Evolutionary conservation across 2,888 invertebrate genomes (phyloP), one percentile per base, ranked within the genome.

Genomic region (Phyllotreta striolata): DNA sequence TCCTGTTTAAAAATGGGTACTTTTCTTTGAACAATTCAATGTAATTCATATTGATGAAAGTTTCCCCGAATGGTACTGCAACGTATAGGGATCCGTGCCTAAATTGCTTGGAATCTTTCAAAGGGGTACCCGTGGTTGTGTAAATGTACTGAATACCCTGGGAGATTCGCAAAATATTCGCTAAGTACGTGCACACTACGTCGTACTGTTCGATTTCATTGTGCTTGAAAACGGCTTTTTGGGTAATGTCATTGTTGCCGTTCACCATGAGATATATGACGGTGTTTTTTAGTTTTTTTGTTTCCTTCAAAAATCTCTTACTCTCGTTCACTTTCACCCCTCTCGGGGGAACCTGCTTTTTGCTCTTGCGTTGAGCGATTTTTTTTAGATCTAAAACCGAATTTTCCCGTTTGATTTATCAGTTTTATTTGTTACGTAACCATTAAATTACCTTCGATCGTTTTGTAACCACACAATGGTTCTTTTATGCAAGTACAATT

Each of bases 381-480:
- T 24, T 24, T 24, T 24, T 24, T 24, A 24, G 24, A 24, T 24
- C 24, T 24, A 24, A 24, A 24, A 24, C 24, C 24, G 4, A 24
- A 24, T 24, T 24, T 24, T 24, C 24, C 24, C 1, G 4, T 24
- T 24, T 4, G 24, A 24, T 3, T 24, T 24, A 24, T 24, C 24
- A n/a, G 24, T 24, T 24, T 24, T 3, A 24, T 24, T 24, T 24
- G 24, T 24, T 24, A 24, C 4, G 24, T 24, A 24, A 24, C 24
- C 24, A 24, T 24, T 3, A 44, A 49, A n/a, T 24, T 24, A 49
- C 49, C 49, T 49, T 13, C 49, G 10, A 7, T 49, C 24, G 24
- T 49, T 49, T 49, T 49, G 12, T 49, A 49, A 49, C 49, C 49
- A n/a, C 49, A 24, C 7, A 49, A 8, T 7, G 49, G 49, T 12